Base-by-base conservation (phyloP, 2,888 invertebrate genomes). In the Pasiphila rectangulata region DNA sequence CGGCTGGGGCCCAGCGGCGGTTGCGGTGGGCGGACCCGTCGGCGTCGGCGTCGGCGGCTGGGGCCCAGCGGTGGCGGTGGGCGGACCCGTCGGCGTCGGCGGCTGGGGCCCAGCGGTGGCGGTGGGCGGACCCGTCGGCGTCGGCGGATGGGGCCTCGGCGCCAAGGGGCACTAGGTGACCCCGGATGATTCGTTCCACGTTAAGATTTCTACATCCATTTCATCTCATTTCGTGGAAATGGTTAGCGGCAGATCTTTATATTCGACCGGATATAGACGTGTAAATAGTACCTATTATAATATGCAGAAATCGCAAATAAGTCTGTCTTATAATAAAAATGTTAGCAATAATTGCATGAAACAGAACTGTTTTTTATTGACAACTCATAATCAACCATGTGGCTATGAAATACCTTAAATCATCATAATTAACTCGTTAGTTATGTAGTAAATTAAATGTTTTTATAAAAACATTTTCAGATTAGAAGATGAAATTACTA, bases 161-260 rank as follows among this genome's bases (percentile, higher is more conserved):
- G n/a, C n/a, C n/a, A n/a, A n/a, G n/a, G n/a, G n/a, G n/a, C 56
- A 63, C 48, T 58, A 61, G 54, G 21, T 34, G 13, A 29, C 50
- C 32, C 49, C 60, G 61, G 63, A 57, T 64, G 54, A 63, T 54
- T 53, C 62, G 50, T 56, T 58, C 58, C 60, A 58, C 57, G 61
- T 63, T 61, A 57, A 68, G 67, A 76, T 69, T 75, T 81, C 79
- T 83, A 78, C 73, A 79, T 67, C 81, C 82, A 78, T 85, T 84
- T 85, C 79, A 54, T 56, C 61, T 64, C 57, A 56, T 67, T 69
- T 59, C 44, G 64, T 64, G 61, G 81, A 84, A 84, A 83, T 82
- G 82, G 83, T 75, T 74, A 74, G 75, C 79, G 76, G 83, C 81
- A 80, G 73, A 80, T 76, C 69, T 73, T 71, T 66, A 65, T 57